Evolutionary conservation across 2,797 vertebrate genomes (phyloP).

Genomic region (Cyprinodon diabolis): DNA sequence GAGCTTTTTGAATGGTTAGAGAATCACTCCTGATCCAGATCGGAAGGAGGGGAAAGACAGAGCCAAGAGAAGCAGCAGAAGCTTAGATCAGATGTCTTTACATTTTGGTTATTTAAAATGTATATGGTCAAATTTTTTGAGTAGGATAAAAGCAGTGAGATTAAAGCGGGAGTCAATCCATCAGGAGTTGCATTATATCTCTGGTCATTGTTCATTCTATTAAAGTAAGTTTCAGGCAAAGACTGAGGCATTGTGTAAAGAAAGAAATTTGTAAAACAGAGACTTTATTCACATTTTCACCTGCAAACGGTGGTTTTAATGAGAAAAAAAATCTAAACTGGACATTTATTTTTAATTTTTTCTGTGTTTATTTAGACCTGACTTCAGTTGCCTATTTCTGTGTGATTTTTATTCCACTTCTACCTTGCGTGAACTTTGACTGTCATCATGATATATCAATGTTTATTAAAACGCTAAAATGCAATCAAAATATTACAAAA

Average conservation of each 20-base stretch:
- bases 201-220: background rate
- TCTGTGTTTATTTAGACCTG: no score
- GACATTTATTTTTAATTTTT: no score
- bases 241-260: background rate
- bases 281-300: background rate
- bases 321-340: no score
- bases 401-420: background rate
- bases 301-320: no score
- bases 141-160: background rate
- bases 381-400: no score
- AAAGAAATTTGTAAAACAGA: background rate
- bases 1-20: background rate
- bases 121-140: background rate
- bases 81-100: background rate
- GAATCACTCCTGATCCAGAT: background rate
- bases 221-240: background rate
- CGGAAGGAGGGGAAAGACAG: background rate
- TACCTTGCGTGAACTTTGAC: no score
- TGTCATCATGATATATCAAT: background rate
- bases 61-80: no score
- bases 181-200: background rate
- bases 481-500: background rate
- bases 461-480: background rate
- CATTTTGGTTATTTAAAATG: background rate
- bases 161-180: background rate